A percentile compares a stretch with the other conserved stretches of the same genome.
Conservation (phyloP, 1,140 invertebrate species). For the Trichoplusia ni region DNA sequence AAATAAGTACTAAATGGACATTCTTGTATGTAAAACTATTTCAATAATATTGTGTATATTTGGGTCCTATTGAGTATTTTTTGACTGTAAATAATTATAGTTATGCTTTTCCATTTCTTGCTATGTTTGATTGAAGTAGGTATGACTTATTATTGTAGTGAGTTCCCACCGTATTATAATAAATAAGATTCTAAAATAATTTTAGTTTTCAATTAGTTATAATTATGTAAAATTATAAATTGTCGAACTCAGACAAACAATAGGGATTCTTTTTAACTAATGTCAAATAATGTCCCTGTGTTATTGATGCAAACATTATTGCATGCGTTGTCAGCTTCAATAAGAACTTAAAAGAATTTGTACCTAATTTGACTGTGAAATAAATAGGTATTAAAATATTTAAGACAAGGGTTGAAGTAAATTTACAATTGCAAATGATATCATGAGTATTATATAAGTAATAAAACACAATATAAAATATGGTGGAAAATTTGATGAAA, state of each 20-base stretch:
- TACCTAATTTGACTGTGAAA: too few species aligned
- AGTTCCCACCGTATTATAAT: slow-evolving; percentile 42
- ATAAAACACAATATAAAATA: too few species aligned
- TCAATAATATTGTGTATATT: slow-evolving; percentile 21
- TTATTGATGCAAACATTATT: too few species aligned
- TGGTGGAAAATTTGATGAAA: too few species aligned
- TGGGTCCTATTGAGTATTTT: neutral
- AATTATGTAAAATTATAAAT: neutral
- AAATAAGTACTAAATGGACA: neutral
- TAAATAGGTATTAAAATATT: too few species aligned
- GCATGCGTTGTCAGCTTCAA: too few species aligned
- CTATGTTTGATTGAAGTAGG: neutral
- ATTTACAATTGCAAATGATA: too few species aligned
- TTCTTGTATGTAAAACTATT: neutral
- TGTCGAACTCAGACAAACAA: neutral
- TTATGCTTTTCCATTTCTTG: slow-evolving; percentile 16
- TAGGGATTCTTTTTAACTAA: too few species aligned
- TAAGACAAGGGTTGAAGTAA: too few species aligned
- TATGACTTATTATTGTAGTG: slow-evolving; percentile 24
- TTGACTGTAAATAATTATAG: slow-evolving; percentile 5
- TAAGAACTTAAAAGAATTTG: too few species aligned
- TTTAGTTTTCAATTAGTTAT: slow-evolving; percentile 13
- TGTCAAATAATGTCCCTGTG: too few species aligned
- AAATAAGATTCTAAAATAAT: slow-evolving; percentile 25
- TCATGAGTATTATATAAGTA: too few species aligned